Percentiles rank a stretch among this genome's conserved stretches.
Conservation (phyloP, 1,140 invertebrate genomes). For the Eupeodes corollae region DNA sequence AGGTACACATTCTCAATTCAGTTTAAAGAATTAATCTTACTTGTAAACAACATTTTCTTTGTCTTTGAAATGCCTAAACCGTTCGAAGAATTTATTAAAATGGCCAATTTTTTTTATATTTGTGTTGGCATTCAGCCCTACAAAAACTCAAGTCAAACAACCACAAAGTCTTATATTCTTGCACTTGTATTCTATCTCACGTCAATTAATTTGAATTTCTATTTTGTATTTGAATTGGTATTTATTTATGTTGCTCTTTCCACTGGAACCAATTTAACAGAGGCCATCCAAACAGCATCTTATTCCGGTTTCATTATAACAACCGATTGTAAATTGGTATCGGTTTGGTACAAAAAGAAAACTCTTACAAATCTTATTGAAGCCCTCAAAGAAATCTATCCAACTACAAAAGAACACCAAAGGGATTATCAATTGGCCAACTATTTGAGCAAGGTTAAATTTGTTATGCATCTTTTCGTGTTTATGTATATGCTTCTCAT, state of each 20-base stretch:
- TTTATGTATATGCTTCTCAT: constrained; percentile 18
- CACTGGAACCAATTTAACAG: constrained; percentile 21
- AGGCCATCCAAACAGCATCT: constrained; percentile 26
- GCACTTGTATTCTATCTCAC: constrained; percentile 10
- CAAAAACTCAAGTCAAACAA: constrained; percentile 2
- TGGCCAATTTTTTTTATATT: constrained; percentile 17
- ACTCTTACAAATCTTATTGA: constrained; percentile 13
- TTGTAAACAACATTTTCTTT: too few species aligned
- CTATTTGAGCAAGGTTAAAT: constrained; percentile 9
- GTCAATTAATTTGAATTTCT: constrained; percentile 16
- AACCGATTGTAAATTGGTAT: constrained; percentile 21
- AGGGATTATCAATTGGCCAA: constrained; percentile 5
- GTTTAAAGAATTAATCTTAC: too few species aligned
- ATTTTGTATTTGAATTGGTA: constrained; percentile 15
- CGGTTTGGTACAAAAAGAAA: constrained; percentile 11
- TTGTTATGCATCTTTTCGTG: constrained; percentile 18
- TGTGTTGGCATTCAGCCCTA: constrained; percentile 25
- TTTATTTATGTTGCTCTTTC: constrained; percentile 22
- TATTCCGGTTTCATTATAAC: constrained; percentile 27
- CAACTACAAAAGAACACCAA: constrained; percentile 9
- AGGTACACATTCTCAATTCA: too few species aligned
- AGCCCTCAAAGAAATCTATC: constrained; percentile 15
- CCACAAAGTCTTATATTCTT: constrained; percentile 6
- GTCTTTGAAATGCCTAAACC: too few species aligned
- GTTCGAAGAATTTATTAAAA: too few species aligned